Conservation (phyloP, 2,797 vertebrate species). For the Neosalanx taihuensis region DNA sequence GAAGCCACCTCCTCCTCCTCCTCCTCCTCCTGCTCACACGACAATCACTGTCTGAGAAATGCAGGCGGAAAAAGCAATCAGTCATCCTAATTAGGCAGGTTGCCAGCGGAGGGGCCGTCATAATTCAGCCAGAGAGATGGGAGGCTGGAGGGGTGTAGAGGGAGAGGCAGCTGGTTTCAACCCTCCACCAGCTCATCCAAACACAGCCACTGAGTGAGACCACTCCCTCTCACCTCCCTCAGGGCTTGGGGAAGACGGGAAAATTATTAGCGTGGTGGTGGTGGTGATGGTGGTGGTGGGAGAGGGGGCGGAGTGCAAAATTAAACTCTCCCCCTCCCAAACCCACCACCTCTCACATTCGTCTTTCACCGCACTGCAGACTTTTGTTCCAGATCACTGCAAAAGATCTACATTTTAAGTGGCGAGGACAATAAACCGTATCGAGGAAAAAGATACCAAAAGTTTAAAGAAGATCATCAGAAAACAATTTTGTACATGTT, state of each 20-base stretch:
- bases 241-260: constrained; percentile 17
- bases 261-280: constrained; percentile 44
- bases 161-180: constrained; percentile 29
- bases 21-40: constrained; percentile 40
- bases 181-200: constrained; percentile 55
- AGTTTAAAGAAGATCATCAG: neutral
- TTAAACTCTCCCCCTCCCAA: constrained; percentile 43
- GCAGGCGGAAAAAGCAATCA: constrained; percentile 70
- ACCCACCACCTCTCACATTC: constrained; percentile 13
- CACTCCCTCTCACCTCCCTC: constrained; percentile 46
- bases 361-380: constrained; percentile 54
- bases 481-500: neutral
- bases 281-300: constrained; percentile 9
- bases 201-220: constrained; percentile 40
- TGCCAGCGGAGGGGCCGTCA: constrained; percentile 66
- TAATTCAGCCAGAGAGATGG: constrained; percentile 62
- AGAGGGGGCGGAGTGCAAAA: constrained; percentile 54
- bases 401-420: neutral
- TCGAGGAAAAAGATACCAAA: constrained; percentile 15
- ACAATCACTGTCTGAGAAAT: constrained; percentile 72
- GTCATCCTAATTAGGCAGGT: constrained; percentile 72
- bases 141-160: constrained; percentile 50
- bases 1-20: constrained; percentile 43
- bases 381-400: constrained; percentile 41
- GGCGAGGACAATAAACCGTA: constrained; percentile 19